Evolutionary conservation across 2,797 vertebrate species (phyloP), one percentile per base, ranked within the genome.

Genomic region (Manis pentadactyla): DNA sequence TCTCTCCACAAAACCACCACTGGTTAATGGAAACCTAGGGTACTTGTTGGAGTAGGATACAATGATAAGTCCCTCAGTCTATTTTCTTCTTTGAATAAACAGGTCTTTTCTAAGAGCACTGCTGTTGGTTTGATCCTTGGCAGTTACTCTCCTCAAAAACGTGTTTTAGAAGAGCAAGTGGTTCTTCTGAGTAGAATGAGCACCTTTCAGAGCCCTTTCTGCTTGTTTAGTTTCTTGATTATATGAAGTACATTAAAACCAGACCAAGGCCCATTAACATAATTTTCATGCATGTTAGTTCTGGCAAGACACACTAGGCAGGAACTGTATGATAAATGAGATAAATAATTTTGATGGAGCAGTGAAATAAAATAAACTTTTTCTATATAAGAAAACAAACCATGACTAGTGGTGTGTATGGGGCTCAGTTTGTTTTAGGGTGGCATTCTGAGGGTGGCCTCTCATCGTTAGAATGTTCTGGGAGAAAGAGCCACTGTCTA

Each of bases 281-380:
- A 97, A 97, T 97, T 97, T 98, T 97, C 97, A 94, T 97, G 97
- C 96, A 73, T 97, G 96, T 97, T 98, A 95, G 97, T 97, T 97
- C 98, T 98, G 98, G 97, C 96, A 94, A 96, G 90, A 92, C 37
- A 68, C 68, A 39, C 73, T 42, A 93, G 93, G 87, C 95, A 97
- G 97, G 96, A 97, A 97, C 95, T 95, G 95, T 88, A 85, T 97
- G 97, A 98, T 98, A 97, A 97, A 98, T 98, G 97, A 97, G 97
- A 98, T 97, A 97, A 96, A 97, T 97, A 96, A 97, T 97, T 96
- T 97, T 94, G 96, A 97, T 96, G 96, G 96, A 96, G 94, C 94
- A 92, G 89, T 8, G 81, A 97, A 98, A 94, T 97, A 97, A 97
- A 97, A 97, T 92, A 97, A 97, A 97, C 97, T 75, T 96, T n/a